Evolutionary conservation across 2,888 invertebrate genomes (phyloP).

Genomic region (Conchocele bisecta): DNA sequence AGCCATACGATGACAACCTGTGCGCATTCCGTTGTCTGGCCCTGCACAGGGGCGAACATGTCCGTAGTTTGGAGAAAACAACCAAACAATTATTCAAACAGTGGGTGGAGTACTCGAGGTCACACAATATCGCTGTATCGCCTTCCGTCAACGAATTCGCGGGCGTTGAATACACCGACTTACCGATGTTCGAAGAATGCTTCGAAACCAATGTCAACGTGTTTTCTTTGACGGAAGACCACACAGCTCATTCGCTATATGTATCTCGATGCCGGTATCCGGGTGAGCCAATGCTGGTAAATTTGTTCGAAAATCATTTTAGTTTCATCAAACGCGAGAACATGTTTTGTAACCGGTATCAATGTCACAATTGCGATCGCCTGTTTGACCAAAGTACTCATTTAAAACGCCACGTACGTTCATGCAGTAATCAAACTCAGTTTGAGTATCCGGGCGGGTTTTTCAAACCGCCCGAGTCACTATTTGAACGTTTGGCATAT

Average conservation of each 20-base stretch:
- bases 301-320: constrained; percentile 24
- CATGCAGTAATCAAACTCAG: constrained; percentile 4
- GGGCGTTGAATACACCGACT: neutral
- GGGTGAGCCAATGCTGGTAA: constrained; percentile 21
- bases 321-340: constrained; percentile 12
- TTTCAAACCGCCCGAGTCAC: constrained; percentile 14
- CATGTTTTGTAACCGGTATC: neutral
- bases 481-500: constrained; percentile 31
- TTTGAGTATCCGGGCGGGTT: constrained; percentile 30
- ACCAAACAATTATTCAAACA: neutral
- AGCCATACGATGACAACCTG: constrained; percentile 20
- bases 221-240: constrained; percentile 15
- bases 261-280: constrained; percentile 2
- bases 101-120: constrained; percentile 12
- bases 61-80: neutral
- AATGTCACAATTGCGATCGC: constrained; percentile 3
- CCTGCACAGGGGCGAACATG: constrained; percentile 13
- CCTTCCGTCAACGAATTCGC: constrained; percentile 1
- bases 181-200: constrained; percentile 13
- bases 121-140: neutral
- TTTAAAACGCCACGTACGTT: constrained; percentile 3
- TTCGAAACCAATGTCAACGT: constrained; percentile 27
- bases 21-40: constrained; percentile 18
- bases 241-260: constrained; percentile 2
- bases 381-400: neutral